Base-by-base conservation (phyloP, 2,113 vertebrate genomes). In the Ameiurus melas region DNA sequence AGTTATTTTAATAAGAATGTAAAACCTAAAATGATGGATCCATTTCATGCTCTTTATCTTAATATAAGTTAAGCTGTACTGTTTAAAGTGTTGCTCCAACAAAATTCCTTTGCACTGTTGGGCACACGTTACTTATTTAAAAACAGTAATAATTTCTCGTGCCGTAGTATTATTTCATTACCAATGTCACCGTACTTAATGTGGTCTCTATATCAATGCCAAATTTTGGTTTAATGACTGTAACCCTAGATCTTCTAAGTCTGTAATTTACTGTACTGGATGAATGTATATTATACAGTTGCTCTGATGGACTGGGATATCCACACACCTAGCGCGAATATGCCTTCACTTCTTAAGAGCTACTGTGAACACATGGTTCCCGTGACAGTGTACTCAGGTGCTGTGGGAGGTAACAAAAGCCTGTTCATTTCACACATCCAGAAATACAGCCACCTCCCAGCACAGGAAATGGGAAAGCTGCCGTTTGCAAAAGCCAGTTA, bases 321-420 rank as follows among this genome's bases (percentile, higher is more conserved):
- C 53, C 33, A n/a, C 78, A 87, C 78, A 87, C n/a, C 36, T 51
- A 79, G 33, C 13, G 19, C 2, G 13, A 58, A 19, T 51, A 36
- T 12, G 30, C 79, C 14, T 58, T 47, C 33, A 71, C 36, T 33
- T 70, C 68, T 36, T 53, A 7, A 20, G 71, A 78, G 53, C 83
- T 58, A 55, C 66, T 27, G 22, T 36, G 68, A 73, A 85, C 68
- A 57, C 51, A 43, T 43, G 53, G 17, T 53, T 68, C 20, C 62
- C 6, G 22, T n/a, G 82, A 51, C 62, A 3, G 84, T 89, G 86
- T 84, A 89, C 89, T 87, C 90, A 88, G 88, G 86, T 88, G 86
- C 84, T 39, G 25, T 1, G 70, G 10, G 68, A 17, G 13, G 51
- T 73, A 90, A 82, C 79, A 86, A 90, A 90, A 81, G 77, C 81